Evolutionary conservation across 2,888 invertebrate species (phyloP).

Genomic region (Chloroclysta siterata): DNA sequence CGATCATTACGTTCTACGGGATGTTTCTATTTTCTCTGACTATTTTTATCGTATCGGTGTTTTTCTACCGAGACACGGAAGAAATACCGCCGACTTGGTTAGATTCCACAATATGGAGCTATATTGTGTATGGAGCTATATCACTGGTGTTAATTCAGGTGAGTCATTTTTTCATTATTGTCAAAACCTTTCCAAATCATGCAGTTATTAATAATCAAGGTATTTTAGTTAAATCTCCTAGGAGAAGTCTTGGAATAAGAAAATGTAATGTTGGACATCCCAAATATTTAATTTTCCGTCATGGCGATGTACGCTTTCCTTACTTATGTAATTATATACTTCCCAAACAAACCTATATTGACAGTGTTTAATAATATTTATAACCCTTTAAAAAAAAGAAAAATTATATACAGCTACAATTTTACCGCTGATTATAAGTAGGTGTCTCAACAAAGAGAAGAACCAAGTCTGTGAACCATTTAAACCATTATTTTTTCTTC

Average conservation of each 20-base stretch:
- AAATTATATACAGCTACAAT: too few relatives aligned
- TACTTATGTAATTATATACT: too few relatives aligned
- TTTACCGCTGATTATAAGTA: not conserved
- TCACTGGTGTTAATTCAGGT: slow-evolving; percentile 73
- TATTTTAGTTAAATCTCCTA: too few relatives aligned
- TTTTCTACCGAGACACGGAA: slow-evolving; percentile 73
- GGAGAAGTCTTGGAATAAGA: too few relatives aligned
- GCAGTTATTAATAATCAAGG: not conserved
- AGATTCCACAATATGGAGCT: slow-evolving; percentile 64
- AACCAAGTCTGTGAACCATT: not conserved
- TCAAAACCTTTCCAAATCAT: too few relatives aligned
- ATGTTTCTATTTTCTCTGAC: slow-evolving; percentile 81
- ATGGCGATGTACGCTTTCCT: too few relatives aligned
- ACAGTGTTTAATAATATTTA: too few relatives aligned
- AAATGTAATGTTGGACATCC: too few relatives aligned
- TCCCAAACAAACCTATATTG: too few relatives aligned
- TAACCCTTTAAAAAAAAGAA: too few relatives aligned
- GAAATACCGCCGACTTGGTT: slow-evolving; percentile 59
- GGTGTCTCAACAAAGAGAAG: not conserved
- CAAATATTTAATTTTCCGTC: too few relatives aligned
- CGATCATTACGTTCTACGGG: slow-evolving; percentile 77
- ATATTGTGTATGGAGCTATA: slow-evolving; percentile 68
- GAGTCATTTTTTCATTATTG: slow-evolving; percentile 33
- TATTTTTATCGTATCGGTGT: slow-evolving; percentile 74
- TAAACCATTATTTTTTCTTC: slow-evolving; percentile 16